Evolutionary conservation across 2,888 invertebrate genomes (phyloP).

Genomic region (Lithodes maja): DNA sequence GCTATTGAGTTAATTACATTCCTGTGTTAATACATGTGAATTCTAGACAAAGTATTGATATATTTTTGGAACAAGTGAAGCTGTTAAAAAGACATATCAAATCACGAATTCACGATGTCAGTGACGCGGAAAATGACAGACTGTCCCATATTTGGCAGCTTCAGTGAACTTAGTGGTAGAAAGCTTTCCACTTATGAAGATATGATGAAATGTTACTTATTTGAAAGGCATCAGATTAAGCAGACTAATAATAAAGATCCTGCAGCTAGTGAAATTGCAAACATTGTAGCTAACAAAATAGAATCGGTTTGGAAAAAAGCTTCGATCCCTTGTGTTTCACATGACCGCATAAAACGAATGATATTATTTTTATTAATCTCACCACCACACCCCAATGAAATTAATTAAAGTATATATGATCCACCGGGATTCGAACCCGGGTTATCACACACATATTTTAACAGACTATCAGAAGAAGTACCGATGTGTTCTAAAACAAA

Average conservation of each 20-base stretch:
- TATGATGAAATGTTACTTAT: not conserved
- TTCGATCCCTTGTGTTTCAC: not conserved
- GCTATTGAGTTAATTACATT: too few relatives aligned
- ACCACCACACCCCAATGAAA: too few relatives aligned
- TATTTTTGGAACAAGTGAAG: not conserved
- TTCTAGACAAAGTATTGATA: not conserved
- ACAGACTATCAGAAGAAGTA: not conserved
- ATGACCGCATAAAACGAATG: not conserved
- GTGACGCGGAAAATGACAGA: not conserved
- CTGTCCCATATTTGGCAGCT: not conserved
- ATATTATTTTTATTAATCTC: too few relatives aligned
- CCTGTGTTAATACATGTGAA: not conserved
- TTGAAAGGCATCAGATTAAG: not conserved
- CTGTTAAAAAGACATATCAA: not conserved
- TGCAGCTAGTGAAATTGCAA: not conserved
- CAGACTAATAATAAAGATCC: slow-evolving; percentile 1
- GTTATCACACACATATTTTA: too few relatives aligned
- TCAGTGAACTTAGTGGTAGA: not conserved
- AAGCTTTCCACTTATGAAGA: not conserved
- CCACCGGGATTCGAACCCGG: too few relatives aligned
- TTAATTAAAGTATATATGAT: too few relatives aligned
- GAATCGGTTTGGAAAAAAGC: not conserved
- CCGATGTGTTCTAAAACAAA: not conserved
- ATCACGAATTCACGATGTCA: not conserved
- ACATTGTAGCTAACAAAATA: not conserved